A percentile compares a stretch with the other conserved stretches of the same genome.
These are phyloP conservation scores for Ophiodon elongatus DNA, from an alignment of 2,113 vertebrate species.

Conservation along the genomic window DNA sequence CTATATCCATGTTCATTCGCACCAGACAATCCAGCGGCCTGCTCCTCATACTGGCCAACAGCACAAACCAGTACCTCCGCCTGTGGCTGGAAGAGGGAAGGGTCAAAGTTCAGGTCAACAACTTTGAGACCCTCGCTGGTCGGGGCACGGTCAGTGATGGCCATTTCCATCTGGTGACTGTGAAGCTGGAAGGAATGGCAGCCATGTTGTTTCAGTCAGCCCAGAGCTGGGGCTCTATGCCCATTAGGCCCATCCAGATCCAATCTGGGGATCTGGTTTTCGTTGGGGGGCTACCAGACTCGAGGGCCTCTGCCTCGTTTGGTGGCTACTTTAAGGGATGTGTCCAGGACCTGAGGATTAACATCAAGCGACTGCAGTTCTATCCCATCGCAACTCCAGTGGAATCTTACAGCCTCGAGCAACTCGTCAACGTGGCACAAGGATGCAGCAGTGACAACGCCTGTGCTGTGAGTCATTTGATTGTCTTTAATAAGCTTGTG, in stretches of 20 bases:
- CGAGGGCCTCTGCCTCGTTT: slow-evolving; percentile 76
- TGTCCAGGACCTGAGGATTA: slow-evolving; percentile 91
- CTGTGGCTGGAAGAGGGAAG: slow-evolving; percentile 87
- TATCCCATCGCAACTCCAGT: slow-evolving; percentile 79
- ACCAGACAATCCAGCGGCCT: slow-evolving; percentile 84
- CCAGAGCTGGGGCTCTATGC: slow-evolving; percentile 82
- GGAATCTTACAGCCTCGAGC: slow-evolving; percentile 64
- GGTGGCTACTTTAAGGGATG: slow-evolving; percentile 93
- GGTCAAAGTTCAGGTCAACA: slow-evolving; percentile 81
- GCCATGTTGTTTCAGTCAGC: slow-evolving; percentile 85
- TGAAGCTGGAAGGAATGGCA: slow-evolving; percentile 82
- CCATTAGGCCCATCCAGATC: slow-evolving; percentile 73
- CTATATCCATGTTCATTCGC: slow-evolving; percentile 91
- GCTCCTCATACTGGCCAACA: slow-evolving; percentile 88
- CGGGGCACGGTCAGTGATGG: slow-evolving; percentile 82
- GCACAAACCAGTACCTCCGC: slow-evolving; percentile 79
- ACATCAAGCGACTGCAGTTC: slow-evolving; percentile 88
- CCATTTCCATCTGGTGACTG: slow-evolving; percentile 87
- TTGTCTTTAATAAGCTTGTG: background rate
- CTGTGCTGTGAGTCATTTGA: slow-evolving; percentile 86
- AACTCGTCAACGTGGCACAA: slow-evolving; percentile 82
- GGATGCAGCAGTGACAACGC: slow-evolving; percentile 88
- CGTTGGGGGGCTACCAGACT: slow-evolving; percentile 89
- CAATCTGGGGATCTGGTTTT: slow-evolving; percentile 82
- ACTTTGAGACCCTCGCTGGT: slow-evolving; percentile 81